phyloP scores from a whole-genome alignment of 2,888 invertebrate species.

The Apotomis capreana region DNA sequence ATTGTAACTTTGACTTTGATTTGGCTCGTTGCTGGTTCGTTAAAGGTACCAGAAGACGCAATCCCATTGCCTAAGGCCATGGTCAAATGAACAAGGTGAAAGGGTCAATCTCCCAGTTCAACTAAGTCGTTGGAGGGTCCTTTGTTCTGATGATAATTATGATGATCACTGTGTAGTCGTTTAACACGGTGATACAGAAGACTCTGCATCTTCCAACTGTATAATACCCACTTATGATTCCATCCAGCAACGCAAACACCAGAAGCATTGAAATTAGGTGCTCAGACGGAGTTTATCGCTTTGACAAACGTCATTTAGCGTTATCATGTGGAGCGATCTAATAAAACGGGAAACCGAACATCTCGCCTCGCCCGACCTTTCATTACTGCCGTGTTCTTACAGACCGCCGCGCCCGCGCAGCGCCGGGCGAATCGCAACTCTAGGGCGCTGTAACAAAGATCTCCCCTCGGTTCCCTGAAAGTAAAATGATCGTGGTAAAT shows the following conservation, averaged over 20 bases:
- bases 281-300: conserved; percentile 21
- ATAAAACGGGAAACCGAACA: conserved; percentile 27
- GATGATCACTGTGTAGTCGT: too few relatives aligned
- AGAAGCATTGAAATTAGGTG: conserved; percentile 9
- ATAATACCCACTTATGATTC: not conserved
- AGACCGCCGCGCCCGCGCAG: not conserved
- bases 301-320: conserved; percentile 35
- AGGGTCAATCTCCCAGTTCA: too few relatives aligned
- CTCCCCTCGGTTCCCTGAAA: not conserved
- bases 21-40: too few relatives aligned
- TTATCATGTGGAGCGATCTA: conserved; percentile 36
- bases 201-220: too few relatives aligned
- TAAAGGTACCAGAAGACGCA: too few relatives aligned
- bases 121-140: too few relatives aligned
- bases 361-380: conserved; percentile 29
- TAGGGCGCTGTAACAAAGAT: not conserved
- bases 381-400: conserved; percentile 35
- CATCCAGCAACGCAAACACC: not conserved
- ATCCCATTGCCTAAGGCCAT: too few relatives aligned
- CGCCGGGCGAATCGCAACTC: not conserved
- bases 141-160: too few relatives aligned
- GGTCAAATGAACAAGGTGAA: too few relatives aligned
- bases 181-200: too few relatives aligned
- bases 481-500: conserved; percentile 13
- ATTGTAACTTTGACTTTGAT: too few relatives aligned